Evolutionary conservation across 2,113 vertebrate genomes (phyloP).

Genomic region (Lucifuga dentata): DNA sequence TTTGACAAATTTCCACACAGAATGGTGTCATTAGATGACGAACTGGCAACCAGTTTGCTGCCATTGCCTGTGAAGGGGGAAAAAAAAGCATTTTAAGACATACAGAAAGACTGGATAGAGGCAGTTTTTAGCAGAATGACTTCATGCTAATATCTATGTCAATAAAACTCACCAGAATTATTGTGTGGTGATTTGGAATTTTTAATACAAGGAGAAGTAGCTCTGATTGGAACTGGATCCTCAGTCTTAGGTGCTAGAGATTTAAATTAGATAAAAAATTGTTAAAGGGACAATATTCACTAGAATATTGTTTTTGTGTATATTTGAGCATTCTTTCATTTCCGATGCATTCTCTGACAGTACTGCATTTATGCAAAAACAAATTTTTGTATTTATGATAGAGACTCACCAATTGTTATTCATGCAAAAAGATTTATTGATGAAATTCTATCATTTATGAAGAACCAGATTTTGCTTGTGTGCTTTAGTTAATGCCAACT

Average conservation of each 20-base stretch:
- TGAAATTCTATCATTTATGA: neutral
- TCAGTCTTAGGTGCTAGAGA: conserved; percentile 40
- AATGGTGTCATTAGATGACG: conserved; percentile 71
- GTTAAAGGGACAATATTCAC: neutral
- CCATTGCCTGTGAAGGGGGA: conserved; percentile 70
- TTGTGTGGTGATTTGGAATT: conserved; percentile 29
- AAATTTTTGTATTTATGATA: neutral
- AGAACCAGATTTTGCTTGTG: no score
- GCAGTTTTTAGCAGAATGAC: neutral
- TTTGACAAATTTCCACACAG: conserved; percentile 59
- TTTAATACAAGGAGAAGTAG: conserved; percentile 14
- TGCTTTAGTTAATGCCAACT: no score
- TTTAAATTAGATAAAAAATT: conserved; percentile 19
- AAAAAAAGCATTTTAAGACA: conserved; percentile 12
- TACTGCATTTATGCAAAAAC: neutral
- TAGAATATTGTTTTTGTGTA: neutral
- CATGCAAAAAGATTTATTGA: neutral
- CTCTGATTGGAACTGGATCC: conserved; percentile 12
- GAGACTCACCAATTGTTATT: neutral
- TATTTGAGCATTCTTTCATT: no score
- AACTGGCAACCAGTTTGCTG: conserved; percentile 79
- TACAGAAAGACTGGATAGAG: neutral
- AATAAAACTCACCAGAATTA: conserved; percentile 21
- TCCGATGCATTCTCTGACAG: no score
- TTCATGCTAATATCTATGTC: neutral